A percentile compares a stretch with the other conserved stretches of the same genome.
phyloP scores from a whole-genome alignment of 2,888 invertebrate species.

The Polydrusus cervinus region DNA sequence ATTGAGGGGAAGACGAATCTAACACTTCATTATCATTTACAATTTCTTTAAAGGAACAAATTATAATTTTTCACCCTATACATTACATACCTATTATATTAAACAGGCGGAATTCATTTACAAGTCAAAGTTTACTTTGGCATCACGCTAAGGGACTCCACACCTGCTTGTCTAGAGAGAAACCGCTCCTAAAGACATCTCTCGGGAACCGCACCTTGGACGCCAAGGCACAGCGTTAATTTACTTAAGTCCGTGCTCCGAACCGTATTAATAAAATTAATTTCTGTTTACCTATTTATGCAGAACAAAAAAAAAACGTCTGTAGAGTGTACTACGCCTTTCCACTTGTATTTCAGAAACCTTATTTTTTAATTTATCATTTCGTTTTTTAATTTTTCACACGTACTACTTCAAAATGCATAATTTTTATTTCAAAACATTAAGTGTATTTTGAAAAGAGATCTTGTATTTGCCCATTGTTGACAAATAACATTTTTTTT shows the following conservation, averaged over 20 bases:
- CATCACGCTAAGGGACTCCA: constrained; percentile 70
- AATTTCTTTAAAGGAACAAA: too few species aligned
- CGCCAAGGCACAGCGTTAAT: constrained; percentile 58
- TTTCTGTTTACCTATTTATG: constrained; percentile 27
- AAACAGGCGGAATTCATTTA: constrained; percentile 65
- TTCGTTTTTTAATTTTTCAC: too few species aligned
- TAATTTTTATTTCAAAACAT: too few species aligned
- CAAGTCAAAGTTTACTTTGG: constrained; percentile 69
- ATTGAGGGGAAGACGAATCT: too few species aligned
- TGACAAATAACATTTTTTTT: too few species aligned
- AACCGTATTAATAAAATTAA: constrained; percentile 52
- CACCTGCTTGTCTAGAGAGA: constrained; percentile 63
- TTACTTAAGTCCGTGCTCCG: constrained; percentile 56
- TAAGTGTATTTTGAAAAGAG: too few species aligned
- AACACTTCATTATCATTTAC: too few species aligned
- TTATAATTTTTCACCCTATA: constrained; percentile 62
- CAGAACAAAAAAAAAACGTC: neutral
- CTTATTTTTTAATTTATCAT: too few species aligned
- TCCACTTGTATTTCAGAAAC: too few species aligned
- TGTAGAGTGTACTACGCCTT: too few species aligned
- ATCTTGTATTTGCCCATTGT: too few species aligned
- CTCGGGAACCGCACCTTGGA: constrained; percentile 69
- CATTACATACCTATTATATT: constrained; percentile 64
- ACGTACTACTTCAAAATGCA: too few species aligned
- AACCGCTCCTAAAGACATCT: constrained; percentile 70